A percentile compares a stretch with the other conserved stretches of the same genome.
Evolutionary conservation across 2,113 vertebrate species (phyloP).

Genomic region (Ictalurus punctatus): DNA sequence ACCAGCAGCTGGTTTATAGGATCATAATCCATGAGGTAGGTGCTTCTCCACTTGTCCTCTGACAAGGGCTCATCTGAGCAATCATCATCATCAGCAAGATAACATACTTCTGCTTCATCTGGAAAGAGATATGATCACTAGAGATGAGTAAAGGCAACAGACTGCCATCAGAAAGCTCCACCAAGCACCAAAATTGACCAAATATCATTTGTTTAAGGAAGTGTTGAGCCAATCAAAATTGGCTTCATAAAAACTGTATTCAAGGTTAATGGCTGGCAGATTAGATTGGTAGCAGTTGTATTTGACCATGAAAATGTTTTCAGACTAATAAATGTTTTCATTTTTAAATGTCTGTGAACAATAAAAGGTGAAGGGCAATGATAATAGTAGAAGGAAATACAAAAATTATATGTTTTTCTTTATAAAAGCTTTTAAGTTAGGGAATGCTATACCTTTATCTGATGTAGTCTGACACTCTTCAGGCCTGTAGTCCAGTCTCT

Average conservation of each 20-base stretch:
- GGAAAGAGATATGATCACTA: neutral
- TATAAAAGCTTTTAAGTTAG: neutral
- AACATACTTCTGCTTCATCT: slow-evolving; percentile 47
- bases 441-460: slow-evolving; percentile 27
- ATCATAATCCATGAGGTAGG: slow-evolving; percentile 83
- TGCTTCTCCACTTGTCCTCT: slow-evolving; percentile 66
- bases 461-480: slow-evolving; percentile 33
- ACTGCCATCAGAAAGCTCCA: neutral
- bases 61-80: slow-evolving; percentile 55
- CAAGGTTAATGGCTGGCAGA: neutral
- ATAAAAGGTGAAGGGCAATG: neutral
- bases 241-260: neutral
- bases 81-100: slow-evolving; percentile 32
- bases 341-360: slow-evolving; percentile 1
- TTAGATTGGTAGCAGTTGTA: neutral
- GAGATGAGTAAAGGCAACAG: neutral
- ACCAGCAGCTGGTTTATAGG: slow-evolving; percentile 77
- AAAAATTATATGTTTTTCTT: neutral
- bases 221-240: neutral
- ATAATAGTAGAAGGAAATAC: neutral
- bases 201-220: neutral
- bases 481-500: slow-evolving; percentile 35
- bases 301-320: neutral
- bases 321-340: neutral
- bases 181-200: neutral